Percentiles rank a stretch among this genome's conserved stretches.
Evolutionary conservation across 2,797 vertebrate species (phyloP).

Genomic region (Manis pentadactyla): DNA sequence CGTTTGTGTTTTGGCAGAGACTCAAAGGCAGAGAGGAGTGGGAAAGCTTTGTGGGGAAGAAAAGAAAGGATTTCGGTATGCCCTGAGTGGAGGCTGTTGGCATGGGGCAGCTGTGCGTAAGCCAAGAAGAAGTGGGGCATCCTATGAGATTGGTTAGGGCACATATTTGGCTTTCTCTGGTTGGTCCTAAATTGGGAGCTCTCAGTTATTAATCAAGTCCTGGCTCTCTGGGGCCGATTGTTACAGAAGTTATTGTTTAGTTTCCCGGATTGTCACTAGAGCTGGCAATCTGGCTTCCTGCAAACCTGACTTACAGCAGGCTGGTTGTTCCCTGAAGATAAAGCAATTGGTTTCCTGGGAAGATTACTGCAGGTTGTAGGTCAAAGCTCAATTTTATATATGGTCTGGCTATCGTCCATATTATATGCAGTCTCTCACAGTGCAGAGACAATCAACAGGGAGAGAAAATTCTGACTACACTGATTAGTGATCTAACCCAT

Average conservation of each 20-base stretch:
- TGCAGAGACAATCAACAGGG: background rate
- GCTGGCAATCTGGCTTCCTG: background rate
- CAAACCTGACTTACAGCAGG: background rate
- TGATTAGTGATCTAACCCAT: background rate
- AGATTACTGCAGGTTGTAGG: background rate
- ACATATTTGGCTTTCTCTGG: background rate
- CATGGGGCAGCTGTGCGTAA: too few species aligned
- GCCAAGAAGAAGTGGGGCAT: background rate
- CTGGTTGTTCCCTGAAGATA: background rate
- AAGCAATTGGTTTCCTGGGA: too few species aligned
- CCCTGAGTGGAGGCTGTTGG: background rate
- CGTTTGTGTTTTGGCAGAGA: background rate
- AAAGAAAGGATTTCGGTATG: background rate
- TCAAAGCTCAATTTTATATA: background rate
- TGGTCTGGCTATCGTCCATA: background rate
- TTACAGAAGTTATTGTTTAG: background rate
- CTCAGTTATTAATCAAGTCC: background rate
- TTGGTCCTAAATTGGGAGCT: background rate
- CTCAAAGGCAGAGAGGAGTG: background rate
- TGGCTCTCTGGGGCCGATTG: background rate
- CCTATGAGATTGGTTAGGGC: background rate
- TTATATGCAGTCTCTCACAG: background rate
- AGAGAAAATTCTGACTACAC: background rate
- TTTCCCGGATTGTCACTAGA: background rate
- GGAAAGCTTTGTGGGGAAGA: background rate